Conservation (phyloP, 2,888 invertebrate genomes). For the Dryomyza anilis region DNA sequence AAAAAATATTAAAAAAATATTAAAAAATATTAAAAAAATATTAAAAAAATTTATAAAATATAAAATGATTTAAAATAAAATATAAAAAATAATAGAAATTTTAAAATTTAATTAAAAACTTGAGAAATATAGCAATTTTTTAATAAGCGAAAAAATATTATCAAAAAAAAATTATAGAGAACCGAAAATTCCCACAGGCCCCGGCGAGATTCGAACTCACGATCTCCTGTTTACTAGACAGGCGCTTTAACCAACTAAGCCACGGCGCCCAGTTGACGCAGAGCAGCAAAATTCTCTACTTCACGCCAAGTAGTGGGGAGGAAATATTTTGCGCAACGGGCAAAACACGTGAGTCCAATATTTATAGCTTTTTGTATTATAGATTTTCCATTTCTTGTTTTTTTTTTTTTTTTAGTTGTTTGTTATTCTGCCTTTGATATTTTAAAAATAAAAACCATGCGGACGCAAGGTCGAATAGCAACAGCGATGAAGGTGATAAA, state of each 20-base stretch:
- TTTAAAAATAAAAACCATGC: not conserved
- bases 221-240: conserved; percentile 80
- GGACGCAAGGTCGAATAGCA: conserved; percentile 4
- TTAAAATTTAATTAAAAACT: no score
- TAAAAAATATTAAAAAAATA: no score
- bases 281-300: not conserved
- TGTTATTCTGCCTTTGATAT: not conserved
- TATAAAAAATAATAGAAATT: no score
- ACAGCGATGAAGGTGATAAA: no score
- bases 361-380: not conserved
- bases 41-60: no score
- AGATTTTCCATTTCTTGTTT: not conserved
- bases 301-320: not conserved
- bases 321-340: not conserved
- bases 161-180: not conserved
- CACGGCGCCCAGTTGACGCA: conserved; percentile 64
- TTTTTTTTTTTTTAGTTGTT: not conserved
- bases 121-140: no score
- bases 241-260: conserved; percentile 77
- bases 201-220: conserved; percentile 76
- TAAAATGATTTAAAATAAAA: no score
- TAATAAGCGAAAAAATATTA: no score
- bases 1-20: no score
- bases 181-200: conserved; percentile 62
- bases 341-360: conserved; percentile 1